Conservation (phyloP, 2,113 vertebrate genomes). For the Triplophysa rosa region DNA sequence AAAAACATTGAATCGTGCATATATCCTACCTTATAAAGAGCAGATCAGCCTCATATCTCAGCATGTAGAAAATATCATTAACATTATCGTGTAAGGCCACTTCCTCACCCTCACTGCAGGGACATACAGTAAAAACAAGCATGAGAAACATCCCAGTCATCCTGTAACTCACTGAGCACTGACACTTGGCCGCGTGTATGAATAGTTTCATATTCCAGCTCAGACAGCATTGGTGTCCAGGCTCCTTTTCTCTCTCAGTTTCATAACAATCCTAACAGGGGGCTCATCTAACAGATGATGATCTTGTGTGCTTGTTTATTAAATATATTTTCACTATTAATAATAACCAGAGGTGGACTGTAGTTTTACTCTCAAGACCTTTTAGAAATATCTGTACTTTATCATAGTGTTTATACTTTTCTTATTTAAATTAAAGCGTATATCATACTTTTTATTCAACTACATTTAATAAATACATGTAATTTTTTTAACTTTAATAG, state of each 20-base stretch:
- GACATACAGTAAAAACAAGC: constrained; percentile 24
- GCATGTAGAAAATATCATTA: constrained; percentile 71
- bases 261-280: neutral
- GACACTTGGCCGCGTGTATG: neutral
- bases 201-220: constrained; percentile 28
- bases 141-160: constrained; percentile 13
- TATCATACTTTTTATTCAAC: too few species aligned
- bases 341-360: too few species aligned
- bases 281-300: too few species aligned
- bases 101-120: constrained; percentile 81
- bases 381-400: too few species aligned
- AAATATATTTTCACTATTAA: too few species aligned
- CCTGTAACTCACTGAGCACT: constrained; percentile 9
- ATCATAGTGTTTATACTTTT: too few species aligned
- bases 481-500: too few species aligned
- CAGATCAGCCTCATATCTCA: constrained; percentile 82
- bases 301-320: neutral
- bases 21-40: constrained; percentile 83
- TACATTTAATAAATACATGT: too few species aligned
- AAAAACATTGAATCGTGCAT: neutral
- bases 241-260: neutral
- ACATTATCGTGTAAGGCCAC: constrained; percentile 77
- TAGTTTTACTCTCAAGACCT: too few species aligned
- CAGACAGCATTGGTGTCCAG: neutral
- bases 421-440: too few species aligned